Base-by-base conservation (phyloP, 2,888 invertebrate genomes). In the Horisme vitalbata region DNA sequence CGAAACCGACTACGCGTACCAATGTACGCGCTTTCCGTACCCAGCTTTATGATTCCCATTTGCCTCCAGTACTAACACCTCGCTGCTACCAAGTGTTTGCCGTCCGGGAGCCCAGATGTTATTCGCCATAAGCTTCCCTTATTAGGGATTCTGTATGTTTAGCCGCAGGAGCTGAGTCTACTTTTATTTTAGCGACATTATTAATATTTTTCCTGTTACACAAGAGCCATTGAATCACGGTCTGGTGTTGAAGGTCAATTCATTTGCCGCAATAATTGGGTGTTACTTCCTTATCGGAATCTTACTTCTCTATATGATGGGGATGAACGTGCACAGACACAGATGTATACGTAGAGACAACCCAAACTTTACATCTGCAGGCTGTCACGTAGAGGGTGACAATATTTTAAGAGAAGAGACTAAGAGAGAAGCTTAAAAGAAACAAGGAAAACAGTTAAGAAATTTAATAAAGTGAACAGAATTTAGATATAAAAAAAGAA, bases 91-190 rank as follows among this genome's bases (percentile, higher is more conserved):
- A 79, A 83, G 75, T 87, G 85, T 87, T 88, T 88, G 83, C 80
- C 77, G 71, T 76, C 77, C 77, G 79, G 73, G 75, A 49, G 59
- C 87, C 76, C 88, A 88, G 87, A 86, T 88, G 88, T 84, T 86
- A 83, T 85, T 78, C 82, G 80, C 75, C 70, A 75, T 87, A 87
- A 88, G 83, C 86, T 79, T 71, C 74, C 79, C 85, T 85, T 88
- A 87, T 87, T 87, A 88, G 75, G 80, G 81, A 84, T 85, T 83
- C 83, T 74, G 78, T 81, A 65, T 80, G 82, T 75, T 78, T 72
- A 71, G 71, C 71, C 70, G 63, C 68, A 71, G 68, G 65, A 75
- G 68, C 73, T 68, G 68, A 73, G 64, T 59, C 63, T 75, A 71
- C 78, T 81, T 81, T 82, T 83, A 76, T 79, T 80, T 78, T 70